Conservation (phyloP, 2,888 invertebrate genomes). For the Schizotus pectinicornis region DNA sequence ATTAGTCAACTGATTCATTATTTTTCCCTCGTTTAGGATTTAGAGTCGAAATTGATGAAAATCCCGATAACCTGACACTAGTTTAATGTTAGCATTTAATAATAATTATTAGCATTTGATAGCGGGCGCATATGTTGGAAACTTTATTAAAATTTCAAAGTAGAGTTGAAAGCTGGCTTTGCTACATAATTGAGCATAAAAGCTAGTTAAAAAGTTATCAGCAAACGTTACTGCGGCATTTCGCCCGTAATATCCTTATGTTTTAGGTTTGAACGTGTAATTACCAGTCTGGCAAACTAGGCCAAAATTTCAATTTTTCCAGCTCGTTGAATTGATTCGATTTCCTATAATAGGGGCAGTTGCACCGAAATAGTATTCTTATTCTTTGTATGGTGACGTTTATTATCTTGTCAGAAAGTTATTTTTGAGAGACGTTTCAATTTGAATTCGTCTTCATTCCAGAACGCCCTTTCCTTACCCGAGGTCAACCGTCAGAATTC, state of each 20-base stretch:
- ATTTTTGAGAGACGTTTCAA: slow-evolving; percentile 23
- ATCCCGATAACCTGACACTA: slow-evolving; percentile 15
- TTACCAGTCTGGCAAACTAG: not conserved
- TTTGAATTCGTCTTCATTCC: slow-evolving; percentile 17
- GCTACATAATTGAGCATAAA: slow-evolving; percentile 22
- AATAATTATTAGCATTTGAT: slow-evolving; percentile 21
- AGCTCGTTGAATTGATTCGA: not conserved
- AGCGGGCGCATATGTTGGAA: slow-evolving; percentile 17
- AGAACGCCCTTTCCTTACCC: too few relatives aligned
- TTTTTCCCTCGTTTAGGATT: not conserved
- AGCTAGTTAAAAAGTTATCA: slow-evolving; percentile 24
- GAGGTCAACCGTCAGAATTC: too few relatives aligned
- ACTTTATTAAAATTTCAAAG: slow-evolving; percentile 19
- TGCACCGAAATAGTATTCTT: too few relatives aligned
- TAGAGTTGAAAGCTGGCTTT: slow-evolving; percentile 16
- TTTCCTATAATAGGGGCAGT: not conserved
- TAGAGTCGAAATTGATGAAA: slow-evolving; percentile 8
- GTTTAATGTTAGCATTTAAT: slow-evolving; percentile 18
- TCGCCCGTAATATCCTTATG: slow-evolving; percentile 11
- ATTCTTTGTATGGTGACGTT: slow-evolving; percentile 12
- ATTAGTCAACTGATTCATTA: too few relatives aligned
- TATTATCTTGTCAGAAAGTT: slow-evolving; percentile 20
- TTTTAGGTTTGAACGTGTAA: slow-evolving; percentile 12
- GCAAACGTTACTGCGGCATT: slow-evolving; percentile 17
- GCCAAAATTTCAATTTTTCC: too few relatives aligned